Conservation (phyloP, 2,888 invertebrate species). For the Hypolimnas misippus region DNA sequence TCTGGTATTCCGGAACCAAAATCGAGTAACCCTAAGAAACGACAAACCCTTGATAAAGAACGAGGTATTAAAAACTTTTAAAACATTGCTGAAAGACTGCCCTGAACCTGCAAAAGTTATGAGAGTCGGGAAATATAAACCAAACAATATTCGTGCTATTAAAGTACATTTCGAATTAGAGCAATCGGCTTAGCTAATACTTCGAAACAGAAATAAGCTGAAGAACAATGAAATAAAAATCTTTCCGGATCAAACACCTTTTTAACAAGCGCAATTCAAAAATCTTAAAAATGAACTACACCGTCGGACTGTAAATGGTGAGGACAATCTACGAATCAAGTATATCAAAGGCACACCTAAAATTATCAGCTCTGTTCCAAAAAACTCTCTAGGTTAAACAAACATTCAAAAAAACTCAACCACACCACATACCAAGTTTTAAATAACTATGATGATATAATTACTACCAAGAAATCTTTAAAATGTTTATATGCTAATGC, state of each 20-base stretch:
- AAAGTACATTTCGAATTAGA: conserved; percentile 30
- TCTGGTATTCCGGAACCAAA: conserved; percentile 22
- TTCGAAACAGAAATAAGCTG: conserved; percentile 8
- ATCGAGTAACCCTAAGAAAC: neutral
- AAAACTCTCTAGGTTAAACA: conserved; percentile 28
- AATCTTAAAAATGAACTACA: conserved; percentile 30
- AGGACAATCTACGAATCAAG: conserved; percentile 36
- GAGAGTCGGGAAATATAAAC: conserved; percentile 31
- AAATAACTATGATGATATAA: conserved; percentile 35
- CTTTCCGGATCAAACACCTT: conserved; percentile 39
- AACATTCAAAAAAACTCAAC: conserved; percentile 18
- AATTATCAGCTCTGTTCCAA: conserved; percentile 25
- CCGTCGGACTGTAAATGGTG: conserved; percentile 28
- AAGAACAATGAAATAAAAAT: conserved; percentile 17
- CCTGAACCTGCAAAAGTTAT: conserved; percentile 26
- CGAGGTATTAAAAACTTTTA: conserved; percentile 20
- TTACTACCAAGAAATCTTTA: conserved; percentile 26
- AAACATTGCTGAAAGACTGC: conserved; percentile 7
- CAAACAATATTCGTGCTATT: conserved; percentile 20
- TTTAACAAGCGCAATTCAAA: conserved; percentile 32
- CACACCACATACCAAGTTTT: conserved; percentile 30
- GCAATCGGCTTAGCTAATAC: conserved; percentile 19
- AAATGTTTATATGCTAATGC: conserved; percentile 22
- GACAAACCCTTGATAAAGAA: conserved; percentile 3
- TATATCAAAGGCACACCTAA: conserved; percentile 39